phyloP scores from a whole-genome alignment of 1,140 invertebrate species.

The Drosophila cardini region DNA sequence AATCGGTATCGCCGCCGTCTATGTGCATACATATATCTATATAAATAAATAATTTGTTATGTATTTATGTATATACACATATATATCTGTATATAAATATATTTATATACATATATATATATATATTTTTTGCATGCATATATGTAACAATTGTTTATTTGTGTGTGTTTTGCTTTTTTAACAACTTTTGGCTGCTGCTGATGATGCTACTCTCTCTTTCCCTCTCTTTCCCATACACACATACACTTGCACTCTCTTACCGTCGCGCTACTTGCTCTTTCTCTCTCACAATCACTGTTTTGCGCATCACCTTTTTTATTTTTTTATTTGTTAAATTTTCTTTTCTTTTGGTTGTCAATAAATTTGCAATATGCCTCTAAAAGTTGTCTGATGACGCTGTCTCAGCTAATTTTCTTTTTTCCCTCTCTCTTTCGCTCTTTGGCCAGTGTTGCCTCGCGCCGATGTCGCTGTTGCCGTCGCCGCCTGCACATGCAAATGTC shows the following conservation, averaged over 20 bases:
- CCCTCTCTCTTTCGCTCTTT: conserved; percentile 23
- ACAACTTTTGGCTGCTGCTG: conserved; percentile 49
- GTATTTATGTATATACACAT: conserved; percentile 11
- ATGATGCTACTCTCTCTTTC: conserved; percentile 18
- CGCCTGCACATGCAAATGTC: conserved; percentile 54
- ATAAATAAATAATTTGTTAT: conserved; percentile 12
- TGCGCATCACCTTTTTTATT: conserved; percentile 42
- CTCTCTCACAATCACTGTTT: conserved; percentile 44
- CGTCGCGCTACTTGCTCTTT: conserved; percentile 20
- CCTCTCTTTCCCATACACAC: conserved; percentile 9
- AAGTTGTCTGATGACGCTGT: conserved; percentile 33
- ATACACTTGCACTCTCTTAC: conserved; percentile 7
- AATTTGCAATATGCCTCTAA: conserved; percentile 58
- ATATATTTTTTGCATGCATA: neutral
- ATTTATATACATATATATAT: neutral
- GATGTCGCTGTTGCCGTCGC: neutral
- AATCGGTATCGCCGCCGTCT: conserved; percentile 39
- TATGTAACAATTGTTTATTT: conserved; percentile 31
- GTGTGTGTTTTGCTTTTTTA: conserved; percentile 52
- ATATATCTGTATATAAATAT: neutral
- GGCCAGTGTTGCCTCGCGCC: conserved; percentile 26
- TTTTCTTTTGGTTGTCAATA: conserved; percentile 42
- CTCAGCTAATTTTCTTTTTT: conserved; percentile 33
- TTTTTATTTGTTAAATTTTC: neutral
- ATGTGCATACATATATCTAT: conserved; percentile 8